Evolutionary conservation across 2,113 vertebrate genomes (phyloP).

Genomic region (Syngnathus typhle): DNA sequence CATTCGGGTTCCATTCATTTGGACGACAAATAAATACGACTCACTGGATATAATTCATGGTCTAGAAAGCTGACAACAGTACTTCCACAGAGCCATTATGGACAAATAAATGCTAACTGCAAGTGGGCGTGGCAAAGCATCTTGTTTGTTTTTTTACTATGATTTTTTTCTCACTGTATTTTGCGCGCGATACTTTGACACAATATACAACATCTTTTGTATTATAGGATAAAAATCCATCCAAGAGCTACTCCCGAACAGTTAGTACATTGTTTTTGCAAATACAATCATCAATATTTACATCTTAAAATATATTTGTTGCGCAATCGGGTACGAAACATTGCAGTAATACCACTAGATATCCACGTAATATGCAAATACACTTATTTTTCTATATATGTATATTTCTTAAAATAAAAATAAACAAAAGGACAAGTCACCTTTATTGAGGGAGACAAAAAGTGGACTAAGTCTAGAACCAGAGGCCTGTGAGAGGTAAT

Average conservation of each 20-base stretch:
- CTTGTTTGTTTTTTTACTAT: slow-evolving; percentile 18
- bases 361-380: slow-evolving; percentile 70
- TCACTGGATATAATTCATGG: slow-evolving; percentile 51
- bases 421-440: slow-evolving; percentile 50
- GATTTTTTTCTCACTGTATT: slow-evolving; percentile 27
- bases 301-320: slow-evolving; percentile 74
- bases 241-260: slow-evolving; percentile 67
- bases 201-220: slow-evolving; percentile 68
- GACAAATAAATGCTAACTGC: slow-evolving; percentile 62
- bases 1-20: slow-evolving; percentile 48
- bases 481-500: slow-evolving; percentile 63
- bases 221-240: slow-evolving; percentile 68
- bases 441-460: slow-evolving; percentile 55
- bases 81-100: slow-evolving; percentile 59
- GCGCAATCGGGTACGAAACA: slow-evolving; percentile 67
- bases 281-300: slow-evolving; percentile 74
- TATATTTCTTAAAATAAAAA: slow-evolving; percentile 47
- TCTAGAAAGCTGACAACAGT: slow-evolving; percentile 64
- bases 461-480: slow-evolving; percentile 55
- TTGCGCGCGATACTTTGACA: slow-evolving; percentile 66
- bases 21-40: slow-evolving; percentile 63
- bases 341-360: slow-evolving; percentile 69
- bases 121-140: slow-evolving; percentile 65
- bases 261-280: slow-evolving; percentile 67
- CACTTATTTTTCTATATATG: slow-evolving; percentile 55